A percentile compares a stretch with the other conserved stretches of the same genome.
Conservation (phyloP, 2,888 invertebrate genomes). For the Atrina japonica region DNA sequence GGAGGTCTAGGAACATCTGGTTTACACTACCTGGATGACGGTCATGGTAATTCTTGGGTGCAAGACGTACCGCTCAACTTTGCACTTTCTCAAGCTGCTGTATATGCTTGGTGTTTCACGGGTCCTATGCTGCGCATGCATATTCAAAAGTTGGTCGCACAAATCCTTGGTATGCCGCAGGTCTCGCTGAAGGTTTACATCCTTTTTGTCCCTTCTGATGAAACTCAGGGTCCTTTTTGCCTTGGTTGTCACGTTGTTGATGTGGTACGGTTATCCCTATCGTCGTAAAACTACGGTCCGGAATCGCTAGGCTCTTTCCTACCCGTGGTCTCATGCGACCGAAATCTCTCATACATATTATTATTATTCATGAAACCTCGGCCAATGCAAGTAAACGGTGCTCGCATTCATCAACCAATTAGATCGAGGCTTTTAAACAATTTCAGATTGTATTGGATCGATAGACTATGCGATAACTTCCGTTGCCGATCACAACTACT, state of each 20-base stretch:
- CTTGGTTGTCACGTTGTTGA: not conserved
- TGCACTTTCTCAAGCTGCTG: slow-evolving; percentile 26
- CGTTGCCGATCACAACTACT: too few relatives aligned
- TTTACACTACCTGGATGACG: slow-evolving; percentile 17
- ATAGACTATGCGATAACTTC: too few relatives aligned
- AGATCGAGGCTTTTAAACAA: too few relatives aligned
- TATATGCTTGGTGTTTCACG: slow-evolving; percentile 8
- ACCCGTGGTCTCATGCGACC: too few relatives aligned
- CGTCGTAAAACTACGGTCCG: too few relatives aligned
- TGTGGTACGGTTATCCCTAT: too few relatives aligned
- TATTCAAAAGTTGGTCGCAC: slow-evolving; percentile 24
- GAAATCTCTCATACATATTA: too few relatives aligned
- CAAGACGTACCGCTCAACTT: slow-evolving; percentile 11
- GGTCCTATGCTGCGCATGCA: slow-evolving; percentile 16
- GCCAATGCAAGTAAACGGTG: too few relatives aligned
- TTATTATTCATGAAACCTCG: too few relatives aligned
- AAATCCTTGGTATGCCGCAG: slow-evolving; percentile 78
- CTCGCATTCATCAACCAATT: too few relatives aligned
- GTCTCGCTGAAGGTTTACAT: not conserved
- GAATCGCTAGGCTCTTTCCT: too few relatives aligned
- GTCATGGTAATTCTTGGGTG: slow-evolving; percentile 14
- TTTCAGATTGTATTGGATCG: too few relatives aligned
- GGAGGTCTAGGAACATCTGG: slow-evolving; percentile 3
- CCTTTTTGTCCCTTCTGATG: not conserved
- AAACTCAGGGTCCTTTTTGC: not conserved